Evolutionary conservation across 2,113 vertebrate genomes (phyloP).

Genomic region (Jacana jacana): DNA sequence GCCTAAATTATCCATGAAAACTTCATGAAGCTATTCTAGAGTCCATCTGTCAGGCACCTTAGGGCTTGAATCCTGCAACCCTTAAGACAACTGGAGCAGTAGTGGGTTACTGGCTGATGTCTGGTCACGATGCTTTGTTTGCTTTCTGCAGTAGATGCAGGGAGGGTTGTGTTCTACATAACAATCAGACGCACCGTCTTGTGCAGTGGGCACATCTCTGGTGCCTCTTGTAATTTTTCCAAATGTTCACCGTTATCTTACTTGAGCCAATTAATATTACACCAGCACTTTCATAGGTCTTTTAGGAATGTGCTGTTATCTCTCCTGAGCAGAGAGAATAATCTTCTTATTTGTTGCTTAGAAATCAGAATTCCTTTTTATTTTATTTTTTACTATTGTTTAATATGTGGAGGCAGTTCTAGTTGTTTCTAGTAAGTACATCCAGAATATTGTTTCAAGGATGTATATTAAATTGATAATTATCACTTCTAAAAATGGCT

Average conservation of each 20-base stretch:
- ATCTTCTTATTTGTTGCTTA: too few relatives aligned
- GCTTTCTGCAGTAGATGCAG: neutral
- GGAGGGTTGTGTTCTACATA: neutral
- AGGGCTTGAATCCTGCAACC: neutral
- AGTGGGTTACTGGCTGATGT: neutral
- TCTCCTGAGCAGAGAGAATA: neutral
- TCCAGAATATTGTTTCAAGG: neutral
- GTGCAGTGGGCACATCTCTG: neutral
- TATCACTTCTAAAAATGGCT: neutral
- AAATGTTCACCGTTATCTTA: neutral
- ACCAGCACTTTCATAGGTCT: neutral
- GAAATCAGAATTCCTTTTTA: neutral
- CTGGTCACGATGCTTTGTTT: neutral
- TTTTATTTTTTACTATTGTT: neutral
- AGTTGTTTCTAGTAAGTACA: neutral
- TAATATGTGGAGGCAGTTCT: neutral
- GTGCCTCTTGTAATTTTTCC: neutral
- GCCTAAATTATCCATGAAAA: neutral
- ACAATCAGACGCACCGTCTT: rapidly evolving
- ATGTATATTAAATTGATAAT: neutral
- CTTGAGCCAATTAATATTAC: neutral
- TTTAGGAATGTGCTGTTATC: neutral
- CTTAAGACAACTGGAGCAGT: neutral
- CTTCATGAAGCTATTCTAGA: neutral
- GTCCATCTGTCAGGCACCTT: neutral